These are phyloP conservation scores for Baryphthengus martii DNA, from an alignment of 2,113 vertebrate species.

Conservation along the genomic window DNA sequence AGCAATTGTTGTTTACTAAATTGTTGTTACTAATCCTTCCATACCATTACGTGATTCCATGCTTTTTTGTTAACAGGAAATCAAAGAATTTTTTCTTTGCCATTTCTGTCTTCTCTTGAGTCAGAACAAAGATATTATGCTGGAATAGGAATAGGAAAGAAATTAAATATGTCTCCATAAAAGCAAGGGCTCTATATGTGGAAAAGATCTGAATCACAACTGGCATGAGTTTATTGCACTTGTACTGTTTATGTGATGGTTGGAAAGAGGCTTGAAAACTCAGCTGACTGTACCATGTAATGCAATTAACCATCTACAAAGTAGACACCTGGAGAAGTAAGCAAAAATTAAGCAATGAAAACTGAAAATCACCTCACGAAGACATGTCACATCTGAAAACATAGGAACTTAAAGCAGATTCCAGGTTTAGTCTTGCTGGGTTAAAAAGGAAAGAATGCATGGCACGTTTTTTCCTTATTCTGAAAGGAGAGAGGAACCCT, in stretches of 20 bases:
- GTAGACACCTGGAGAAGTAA: neutral
- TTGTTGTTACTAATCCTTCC: neutral
- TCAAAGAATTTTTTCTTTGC: neutral
- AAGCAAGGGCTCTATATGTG: neutral
- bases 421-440: neutral
- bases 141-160: neutral
- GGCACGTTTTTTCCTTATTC: neutral
- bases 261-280: neutral
- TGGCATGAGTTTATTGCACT: neutral
- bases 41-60: neutral
- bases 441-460: neutral
- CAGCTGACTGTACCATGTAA: neutral
- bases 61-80: neutral
- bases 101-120: neutral
- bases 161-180: neutral
- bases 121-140: neutral
- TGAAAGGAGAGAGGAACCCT: neutral
- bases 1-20: no score
- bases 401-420: neutral
- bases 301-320: neutral
- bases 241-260: neutral
- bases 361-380: neutral
- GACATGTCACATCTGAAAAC: neutral
- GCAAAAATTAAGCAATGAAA: neutral
- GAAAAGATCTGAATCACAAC: neutral